These are phyloP conservation scores for Drosophila setifemur DNA, from an alignment of 1,140 invertebrate genomes.

Conservation along the genomic window DNA sequence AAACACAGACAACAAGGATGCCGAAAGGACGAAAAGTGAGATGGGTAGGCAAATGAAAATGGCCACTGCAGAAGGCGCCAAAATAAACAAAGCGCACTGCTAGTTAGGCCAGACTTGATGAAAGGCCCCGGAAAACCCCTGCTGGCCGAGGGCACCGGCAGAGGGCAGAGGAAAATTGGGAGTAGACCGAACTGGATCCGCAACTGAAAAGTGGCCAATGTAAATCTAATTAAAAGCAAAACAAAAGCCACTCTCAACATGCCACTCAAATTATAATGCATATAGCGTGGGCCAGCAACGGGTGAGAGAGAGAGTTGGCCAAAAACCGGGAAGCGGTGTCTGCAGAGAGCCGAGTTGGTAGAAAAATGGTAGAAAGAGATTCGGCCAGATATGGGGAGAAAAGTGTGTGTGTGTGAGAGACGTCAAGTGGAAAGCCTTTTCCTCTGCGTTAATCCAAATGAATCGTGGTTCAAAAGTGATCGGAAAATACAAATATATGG, in stretches of 20 bases:
- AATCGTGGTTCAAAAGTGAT: background rate
- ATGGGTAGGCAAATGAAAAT: background rate
- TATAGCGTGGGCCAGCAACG: conserved; percentile 34
- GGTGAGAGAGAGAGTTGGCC: background rate
- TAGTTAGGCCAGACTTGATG: conserved; percentile 63
- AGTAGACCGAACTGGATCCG: conserved; percentile 31
- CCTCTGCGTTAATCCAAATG: conserved; percentile 24
- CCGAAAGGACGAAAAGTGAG: background rate
- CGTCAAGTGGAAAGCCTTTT: conserved; percentile 32
- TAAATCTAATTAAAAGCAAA: conserved; percentile 80
- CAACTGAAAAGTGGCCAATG: conserved; percentile 78
- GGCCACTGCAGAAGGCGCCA: conserved; percentile 64
- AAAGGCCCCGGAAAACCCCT: conserved; percentile 18
- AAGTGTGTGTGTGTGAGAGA: conserved; percentile 17
- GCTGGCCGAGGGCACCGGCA: background rate
- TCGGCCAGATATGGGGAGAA: background rate
- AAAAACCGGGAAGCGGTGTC: background rate
- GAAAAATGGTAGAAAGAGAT: background rate
- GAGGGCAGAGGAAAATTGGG: background rate
- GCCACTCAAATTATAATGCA: conserved; percentile 79
- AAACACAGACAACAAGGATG: background rate
- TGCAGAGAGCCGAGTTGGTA: too few species aligned
- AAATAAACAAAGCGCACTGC: conserved; percentile 74
- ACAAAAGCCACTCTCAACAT: conserved; percentile 77
- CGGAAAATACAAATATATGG: background rate